Base-by-base conservation (phyloP, 2,797 vertebrate species). In the Dryobates pubescens region DNA sequence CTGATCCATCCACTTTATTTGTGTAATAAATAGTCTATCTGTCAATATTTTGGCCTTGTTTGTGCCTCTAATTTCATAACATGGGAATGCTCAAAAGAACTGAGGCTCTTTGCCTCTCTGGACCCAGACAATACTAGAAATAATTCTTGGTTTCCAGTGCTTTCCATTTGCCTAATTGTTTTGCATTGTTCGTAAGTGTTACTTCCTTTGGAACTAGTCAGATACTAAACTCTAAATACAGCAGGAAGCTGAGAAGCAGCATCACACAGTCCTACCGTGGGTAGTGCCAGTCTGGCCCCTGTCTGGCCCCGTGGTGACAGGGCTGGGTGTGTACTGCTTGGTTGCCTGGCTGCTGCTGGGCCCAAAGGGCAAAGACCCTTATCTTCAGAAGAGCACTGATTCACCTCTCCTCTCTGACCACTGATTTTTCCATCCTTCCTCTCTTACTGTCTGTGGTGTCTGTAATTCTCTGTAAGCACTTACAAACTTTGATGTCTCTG, bases 291-390 rank as follows among this genome's bases (percentile, higher is more conserved):
- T 13, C 47, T 56, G 26, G 15, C 43, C 26, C 15, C 57, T 41
- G 17, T 13, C 47, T 51, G 26, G 15, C 43, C 26, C 17, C 17
- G 0, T 30, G 18, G 20, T 78, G 4, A 1, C 26, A 47, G 69
- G 47, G 38, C 2, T 0, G 0, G 20, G 30, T 36, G 34, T 0
- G 0, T 11, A 14, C 59, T 73, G 13, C 14, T 4, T 49, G 19
- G 36, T 30, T 59, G 29, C 24, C 68, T 88, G 58, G 30, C 81
- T 80, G 34, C 49, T 71, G 65, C n/a, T 61, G 74, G 34, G n/a
- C 26, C 36, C 7, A 51, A 62, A 19, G 4, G 36, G 26, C 7
- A 82, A 53, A 67, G 61, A 84, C 27, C 22, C 24, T 43, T 67
- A 1, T 65, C 73, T 75, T 41, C 2, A 0, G 36, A 45, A 53